phyloP scores from a whole-genome alignment of 2,888 invertebrate species.

The Metellina segmentata region DNA sequence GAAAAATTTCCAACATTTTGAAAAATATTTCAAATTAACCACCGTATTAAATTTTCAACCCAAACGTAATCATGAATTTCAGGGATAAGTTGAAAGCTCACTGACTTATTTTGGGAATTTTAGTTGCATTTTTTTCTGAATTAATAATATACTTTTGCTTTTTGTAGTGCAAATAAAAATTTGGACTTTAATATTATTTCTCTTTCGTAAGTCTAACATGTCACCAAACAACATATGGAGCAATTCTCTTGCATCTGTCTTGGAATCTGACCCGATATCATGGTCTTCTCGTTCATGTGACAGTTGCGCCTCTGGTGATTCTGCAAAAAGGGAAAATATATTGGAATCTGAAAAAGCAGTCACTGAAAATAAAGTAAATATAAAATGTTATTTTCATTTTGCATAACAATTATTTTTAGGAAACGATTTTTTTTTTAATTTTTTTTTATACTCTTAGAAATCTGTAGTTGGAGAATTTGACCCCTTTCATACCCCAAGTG shows the following conservation, averaged over 20 bases:
- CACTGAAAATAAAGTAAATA: slow-evolving; percentile 53
- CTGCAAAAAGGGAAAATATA: slow-evolving; percentile 15
- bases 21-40: too few relatives aligned
- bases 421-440: neutral
- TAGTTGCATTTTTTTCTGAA: too few relatives aligned
- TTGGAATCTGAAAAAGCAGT: slow-evolving; percentile 22
- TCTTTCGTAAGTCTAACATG: slow-evolving; percentile 7
- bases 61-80: too few relatives aligned
- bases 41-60: too few relatives aligned
- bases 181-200: too few relatives aligned
- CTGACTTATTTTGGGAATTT: too few relatives aligned
- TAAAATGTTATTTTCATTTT: neutral
- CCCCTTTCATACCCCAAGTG: slow-evolving; percentile 70
- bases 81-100: too few relatives aligned
- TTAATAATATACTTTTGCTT: too few relatives aligned
- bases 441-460: slow-evolving; percentile 26
- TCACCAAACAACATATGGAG: slow-evolving; percentile 54
- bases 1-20: too few relatives aligned
- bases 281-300: slow-evolving; percentile 65
- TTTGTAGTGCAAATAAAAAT: too few relatives aligned
- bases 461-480: slow-evolving; percentile 56
- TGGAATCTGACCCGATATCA: slow-evolving; percentile 30
- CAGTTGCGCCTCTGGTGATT: slow-evolving; percentile 23
- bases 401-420: neutral
- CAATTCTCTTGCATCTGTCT: slow-evolving; percentile 29